Evolutionary conservation across 2,113 vertebrate species (phyloP).

Genomic region (Sinocyclocheilus anshuiensis): DNA sequence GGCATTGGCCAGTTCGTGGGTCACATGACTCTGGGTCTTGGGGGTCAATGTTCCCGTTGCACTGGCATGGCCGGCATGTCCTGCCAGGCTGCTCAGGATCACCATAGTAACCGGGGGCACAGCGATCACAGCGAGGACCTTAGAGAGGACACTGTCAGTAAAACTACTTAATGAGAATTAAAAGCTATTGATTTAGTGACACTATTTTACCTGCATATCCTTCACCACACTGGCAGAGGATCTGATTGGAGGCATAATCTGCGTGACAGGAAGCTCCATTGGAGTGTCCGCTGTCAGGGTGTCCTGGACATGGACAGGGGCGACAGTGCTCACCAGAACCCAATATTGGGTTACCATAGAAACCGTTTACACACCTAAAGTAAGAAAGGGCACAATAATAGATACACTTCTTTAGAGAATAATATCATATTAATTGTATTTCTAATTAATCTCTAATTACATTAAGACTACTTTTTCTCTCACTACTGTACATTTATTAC

Average conservation of each 20-base stretch:
- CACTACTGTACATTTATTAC: neutral
- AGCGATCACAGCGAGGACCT: constrained; percentile 83
- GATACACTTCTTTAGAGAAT: neutral
- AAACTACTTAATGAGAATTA: neutral
- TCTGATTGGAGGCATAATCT: constrained; percentile 73
- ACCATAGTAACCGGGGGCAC: constrained; percentile 84
- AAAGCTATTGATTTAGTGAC: constrained; percentile 49
- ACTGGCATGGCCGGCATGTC: constrained; percentile 79
- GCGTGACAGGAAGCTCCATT: constrained; percentile 77
- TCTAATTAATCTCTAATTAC: neutral
- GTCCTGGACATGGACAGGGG: constrained; percentile 84
- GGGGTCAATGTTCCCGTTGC: constrained; percentile 83
- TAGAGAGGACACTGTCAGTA: neutral
- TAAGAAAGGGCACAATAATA: neutral
- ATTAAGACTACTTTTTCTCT: neutral
- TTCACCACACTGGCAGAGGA: constrained; percentile 79
- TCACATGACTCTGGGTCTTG: constrained; percentile 81
- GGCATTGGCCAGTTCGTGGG: constrained; percentile 77
- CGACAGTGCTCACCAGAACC: constrained; percentile 84
- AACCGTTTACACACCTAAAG: constrained; percentile 80
- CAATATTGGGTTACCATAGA: constrained; percentile 82
- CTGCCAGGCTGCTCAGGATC: constrained; percentile 70
- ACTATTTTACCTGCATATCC: constrained; percentile 77
- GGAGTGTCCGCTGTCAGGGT: constrained; percentile 77
- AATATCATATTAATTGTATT: neutral